Evolutionary conservation across 2,113 vertebrate species (phyloP), one percentile per base, ranked within the genome.

Genomic region (Megaceryle maxima): DNA sequence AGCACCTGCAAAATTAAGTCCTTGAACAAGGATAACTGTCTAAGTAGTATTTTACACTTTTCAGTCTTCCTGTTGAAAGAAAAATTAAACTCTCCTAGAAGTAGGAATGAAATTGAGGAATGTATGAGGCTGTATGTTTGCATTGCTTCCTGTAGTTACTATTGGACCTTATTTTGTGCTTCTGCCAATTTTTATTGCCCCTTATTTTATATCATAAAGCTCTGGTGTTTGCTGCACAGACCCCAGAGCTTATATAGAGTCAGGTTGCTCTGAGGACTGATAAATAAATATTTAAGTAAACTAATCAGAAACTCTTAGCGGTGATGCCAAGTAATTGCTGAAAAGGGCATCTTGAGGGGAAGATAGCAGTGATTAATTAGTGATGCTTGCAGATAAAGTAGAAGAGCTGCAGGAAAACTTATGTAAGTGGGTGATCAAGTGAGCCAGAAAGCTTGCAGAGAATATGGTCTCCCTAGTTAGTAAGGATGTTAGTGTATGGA

Each of bases 111-210:
- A 80, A 70, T 20, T 35, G 57, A 88, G 16, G 6, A 33, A 13
- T 16, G 5, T 18, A 31, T 12, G 63, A 62, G 16, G 11, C 20
- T 84, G 18, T 6, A 12, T 7, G 1, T 51, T 83, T 88, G 21
- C 12, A 3, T 39, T 78, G 24, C 10, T 50, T 80, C 46, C 33
- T 0, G 0, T 66, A 16, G 4, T 33, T 88, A n/a, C 5, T 68
- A 0, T 7, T 51, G 20, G n/a, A 14, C 43, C 62, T 50, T 53
- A 26, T 31, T 78, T 69, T 62, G 24, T 66, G 24, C 8, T 35
- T 80, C 88, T 83, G 37, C 37, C 37, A 37, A 37, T 37, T 37
- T 37, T 37, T 37, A 8, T 37, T 37, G 29, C 22, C 1, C 2
- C 33, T 60, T 57, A 18, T 3, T 19, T 53, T 28, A 11, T 9